A percentile compares a stretch with the other conserved stretches of the same genome.
Conservation (phyloP, 2,888 invertebrate genomes). For the Agrotis ipsilon region DNA sequence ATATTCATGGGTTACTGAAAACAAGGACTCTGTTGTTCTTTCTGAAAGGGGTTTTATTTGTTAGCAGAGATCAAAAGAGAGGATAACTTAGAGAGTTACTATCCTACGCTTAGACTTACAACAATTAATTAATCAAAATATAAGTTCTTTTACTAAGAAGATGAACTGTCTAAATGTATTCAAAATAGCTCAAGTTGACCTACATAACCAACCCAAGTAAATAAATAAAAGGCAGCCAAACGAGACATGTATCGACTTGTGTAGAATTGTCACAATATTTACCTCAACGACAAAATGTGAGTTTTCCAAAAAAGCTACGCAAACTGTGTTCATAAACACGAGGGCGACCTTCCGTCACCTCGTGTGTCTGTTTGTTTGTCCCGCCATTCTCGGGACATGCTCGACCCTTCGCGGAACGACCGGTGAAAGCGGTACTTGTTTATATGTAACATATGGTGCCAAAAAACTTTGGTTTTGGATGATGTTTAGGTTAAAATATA, state of each 20-base stretch:
- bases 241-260: slow-evolving; percentile 29
- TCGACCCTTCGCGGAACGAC: slow-evolving; percentile 46
- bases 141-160: not conserved
- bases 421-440: slow-evolving; percentile 62
- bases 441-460: slow-evolving; percentile 72
- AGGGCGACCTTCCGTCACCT: slow-evolving; percentile 71
- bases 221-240: slow-evolving; percentile 24
- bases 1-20: not conserved
- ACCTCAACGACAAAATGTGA: slow-evolving; percentile 67
- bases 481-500: slow-evolving; percentile 33
- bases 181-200: slow-evolving; percentile 8
- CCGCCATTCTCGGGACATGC: slow-evolving; percentile 20
- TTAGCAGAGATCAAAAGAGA: not conserved
- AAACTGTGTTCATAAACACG: slow-evolving; percentile 68
- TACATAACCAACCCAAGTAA: slow-evolving; percentile 21
- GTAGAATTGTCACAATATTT: slow-evolving; percentile 56
- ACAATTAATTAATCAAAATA: slow-evolving; percentile 1
- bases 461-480: slow-evolving; percentile 60
- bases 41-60: not conserved
- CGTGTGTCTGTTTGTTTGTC: slow-evolving; percentile 74
- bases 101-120: not conserved
- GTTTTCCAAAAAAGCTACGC: slow-evolving; percentile 64
- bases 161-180: not conserved
- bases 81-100: not conserved
- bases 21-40: not conserved